These are phyloP conservation scores for Rhinoraja longicauda DNA, from an alignment of 2,797 vertebrate species.

Conservation along the genomic window DNA sequence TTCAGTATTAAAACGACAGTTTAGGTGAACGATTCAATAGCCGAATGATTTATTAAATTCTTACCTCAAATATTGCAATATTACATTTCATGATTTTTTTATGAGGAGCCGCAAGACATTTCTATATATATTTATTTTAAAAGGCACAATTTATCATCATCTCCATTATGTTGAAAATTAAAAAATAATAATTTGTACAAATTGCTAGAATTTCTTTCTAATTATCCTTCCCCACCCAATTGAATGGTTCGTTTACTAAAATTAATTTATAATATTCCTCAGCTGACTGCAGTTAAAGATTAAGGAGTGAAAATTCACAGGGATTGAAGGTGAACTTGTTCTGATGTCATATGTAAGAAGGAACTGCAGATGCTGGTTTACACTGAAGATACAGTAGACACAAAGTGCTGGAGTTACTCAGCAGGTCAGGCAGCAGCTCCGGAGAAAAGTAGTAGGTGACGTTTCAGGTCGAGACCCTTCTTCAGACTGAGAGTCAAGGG, in stretches of 20 bases:
- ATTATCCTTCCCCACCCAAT: not conserved
- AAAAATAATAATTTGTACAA: not conserved
- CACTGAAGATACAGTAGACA: no score
- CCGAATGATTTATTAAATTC: not conserved
- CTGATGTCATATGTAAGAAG: not conserved
- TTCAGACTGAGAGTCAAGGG: no score
- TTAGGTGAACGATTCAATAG: not conserved
- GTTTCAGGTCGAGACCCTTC: no score
- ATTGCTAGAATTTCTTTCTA: not conserved
- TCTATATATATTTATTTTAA: not conserved
- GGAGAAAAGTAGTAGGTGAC: no score
- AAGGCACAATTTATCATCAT: not conserved
- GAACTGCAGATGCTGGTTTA: no score
- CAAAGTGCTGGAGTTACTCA: no score
- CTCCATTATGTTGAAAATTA: not conserved
- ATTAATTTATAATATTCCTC: slow-evolving; percentile 1
- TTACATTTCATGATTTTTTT: not conserved
- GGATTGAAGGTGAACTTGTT: no score
- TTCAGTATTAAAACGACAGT: slow-evolving; percentile 18
- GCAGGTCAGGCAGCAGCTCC: no score
- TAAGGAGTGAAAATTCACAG: no score
- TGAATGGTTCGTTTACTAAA: not conserved
- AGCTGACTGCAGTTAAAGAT: not conserved
- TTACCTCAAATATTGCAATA: not conserved
- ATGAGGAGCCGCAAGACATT: not conserved